Evolutionary conservation across 23 tunicate genomes (phyloP), one percentile per base, ranked within the genome.

Genomic region (Oikopleura vanhoeffeni): DNA sequence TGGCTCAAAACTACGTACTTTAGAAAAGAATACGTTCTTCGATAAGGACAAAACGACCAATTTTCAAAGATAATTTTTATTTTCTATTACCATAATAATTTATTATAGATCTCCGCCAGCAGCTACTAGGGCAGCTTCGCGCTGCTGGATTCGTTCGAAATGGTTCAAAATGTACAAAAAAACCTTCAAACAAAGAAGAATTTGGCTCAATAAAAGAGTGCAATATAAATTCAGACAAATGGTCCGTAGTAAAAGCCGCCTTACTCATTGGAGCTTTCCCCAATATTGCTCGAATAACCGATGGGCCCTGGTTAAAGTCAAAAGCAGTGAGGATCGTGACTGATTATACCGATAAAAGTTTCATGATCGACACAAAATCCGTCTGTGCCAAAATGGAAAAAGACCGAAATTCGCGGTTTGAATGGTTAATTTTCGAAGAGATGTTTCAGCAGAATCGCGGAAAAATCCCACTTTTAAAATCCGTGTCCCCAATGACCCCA

Each of bases 191-290:
- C 64, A 49, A 49, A 49, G 64, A 49, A 24, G 64, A 49, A 49
- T 49, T 49, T 49, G 97, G 97, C 3, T 89, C 86, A 76, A 92
- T 92, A 67, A 76, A 92, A 57, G 97, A 92, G 57, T 83, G 89
- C 57, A 92, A 92, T 60, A 87, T 90, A 0, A 90, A 90, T 76
- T 92, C 97, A 40, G 97, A 92, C 83, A 92, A 92, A 75, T 92
- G 97, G 97, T 92, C 97, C 41, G 97, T 92, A 1, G 97, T 92
- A 0, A 92, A 92, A 88, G 97, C 64, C 18, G 64, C 64, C 64
- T 24, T 49, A 24, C 64, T 49, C 64, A 49, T 49, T 24, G 64
- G 64, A 24, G 64, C 64, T 24, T 49, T 8, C 24, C 64, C 64
- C 18, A 49, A 49, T 24, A 49, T 49, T 49, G 64, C 64, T 24